Conservation (phyloP, 1,140 invertebrate genomes). For the Drosophila simulans region DNA sequence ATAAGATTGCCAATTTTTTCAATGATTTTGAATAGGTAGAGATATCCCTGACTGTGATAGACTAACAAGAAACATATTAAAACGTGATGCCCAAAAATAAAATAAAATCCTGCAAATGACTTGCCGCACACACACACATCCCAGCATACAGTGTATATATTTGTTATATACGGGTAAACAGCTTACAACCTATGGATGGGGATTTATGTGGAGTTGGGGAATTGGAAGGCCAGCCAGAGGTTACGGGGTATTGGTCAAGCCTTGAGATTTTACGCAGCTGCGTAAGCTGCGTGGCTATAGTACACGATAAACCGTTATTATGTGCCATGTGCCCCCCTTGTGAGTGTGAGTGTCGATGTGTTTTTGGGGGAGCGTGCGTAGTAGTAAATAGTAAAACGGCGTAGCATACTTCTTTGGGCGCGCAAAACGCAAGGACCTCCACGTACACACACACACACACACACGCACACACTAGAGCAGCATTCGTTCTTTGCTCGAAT, state of each 20-base stretch:
- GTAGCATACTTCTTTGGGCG: slow-evolving; percentile 78
- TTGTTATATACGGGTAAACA: slow-evolving; percentile 24
- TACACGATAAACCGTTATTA: slow-evolving; percentile 76
- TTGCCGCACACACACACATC: slow-evolving; percentile 5
- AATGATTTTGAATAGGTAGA: too few relatives aligned
- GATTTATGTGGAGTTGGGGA: neutral
- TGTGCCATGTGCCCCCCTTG: slow-evolving; percentile 42
- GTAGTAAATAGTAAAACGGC: slow-evolving; percentile 77
- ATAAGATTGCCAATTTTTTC: too few relatives aligned
- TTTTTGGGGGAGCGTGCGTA: slow-evolving; percentile 66
- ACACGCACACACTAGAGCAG: slow-evolving; percentile 13
- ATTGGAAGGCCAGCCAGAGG: slow-evolving; percentile 23
- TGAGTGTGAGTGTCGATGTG: slow-evolving; percentile 18
- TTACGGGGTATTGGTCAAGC: slow-evolving; percentile 72
- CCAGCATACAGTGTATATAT: neutral
- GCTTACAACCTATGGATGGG: slow-evolving; percentile 15
- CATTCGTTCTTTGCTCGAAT: neutral
- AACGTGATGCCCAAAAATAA: slow-evolving; percentile 12
- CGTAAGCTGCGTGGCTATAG: slow-evolving; percentile 68
- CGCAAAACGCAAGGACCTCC: slow-evolving; percentile 52
- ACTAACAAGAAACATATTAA: too few relatives aligned
- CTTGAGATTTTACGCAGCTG: slow-evolving; percentile 78
- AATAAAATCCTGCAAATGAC: slow-evolving; percentile 5
- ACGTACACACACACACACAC: neutral
- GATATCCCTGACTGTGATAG: too few relatives aligned